Base-by-base conservation (phyloP, 2,888 invertebrate species). In the Tachina fera region DNA sequence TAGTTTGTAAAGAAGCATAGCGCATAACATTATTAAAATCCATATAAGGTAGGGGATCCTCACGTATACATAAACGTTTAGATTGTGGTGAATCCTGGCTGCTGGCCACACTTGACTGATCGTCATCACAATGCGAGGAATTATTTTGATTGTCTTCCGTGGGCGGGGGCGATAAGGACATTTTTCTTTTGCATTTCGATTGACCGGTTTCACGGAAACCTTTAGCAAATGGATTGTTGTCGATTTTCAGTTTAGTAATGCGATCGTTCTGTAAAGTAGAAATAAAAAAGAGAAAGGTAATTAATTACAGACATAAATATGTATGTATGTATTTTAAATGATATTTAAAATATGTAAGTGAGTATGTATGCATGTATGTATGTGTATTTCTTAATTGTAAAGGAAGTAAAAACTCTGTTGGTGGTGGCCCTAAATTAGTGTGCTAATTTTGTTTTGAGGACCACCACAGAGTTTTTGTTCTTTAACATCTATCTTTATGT, bases 171-270 rank as follows among this genome's bases (percentile, higher is more conserved):
- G 87, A 87, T 4, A 92, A 90, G 87, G 92, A 92, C 90, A 92
- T 94, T 93, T 96, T 96, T 89, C 96, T 93, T 89, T 96, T 96
- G 91, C 95, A 95, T 79, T 95, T 94, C 1, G 96, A 96, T 89
- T 96, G 96, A 0, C 98, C 98, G 77, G 96, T 95, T 87, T 97
- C 97, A 47, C 98, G 95, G 92, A 98, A 98, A 0, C 98, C 98
- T 93, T 98, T 98, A 1, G 98, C 98, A 92, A 98, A 98, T 0
- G 98, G 98, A 90, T 98, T 98, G 93, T 97, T 95, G 93, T 98
- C 96, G 89, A 98, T 98, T 93, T 98, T 98, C 90, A 98, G 92
- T 90, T 97, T 96, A 10, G 97, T 98, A 88, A 98, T 97, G 92
- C 96, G 95, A 89, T 96, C 96, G 90, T 97, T 97, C 96, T 97